phyloP scores from a whole-genome alignment of 2,113 vertebrate species.

The Zingel zingel region DNA sequence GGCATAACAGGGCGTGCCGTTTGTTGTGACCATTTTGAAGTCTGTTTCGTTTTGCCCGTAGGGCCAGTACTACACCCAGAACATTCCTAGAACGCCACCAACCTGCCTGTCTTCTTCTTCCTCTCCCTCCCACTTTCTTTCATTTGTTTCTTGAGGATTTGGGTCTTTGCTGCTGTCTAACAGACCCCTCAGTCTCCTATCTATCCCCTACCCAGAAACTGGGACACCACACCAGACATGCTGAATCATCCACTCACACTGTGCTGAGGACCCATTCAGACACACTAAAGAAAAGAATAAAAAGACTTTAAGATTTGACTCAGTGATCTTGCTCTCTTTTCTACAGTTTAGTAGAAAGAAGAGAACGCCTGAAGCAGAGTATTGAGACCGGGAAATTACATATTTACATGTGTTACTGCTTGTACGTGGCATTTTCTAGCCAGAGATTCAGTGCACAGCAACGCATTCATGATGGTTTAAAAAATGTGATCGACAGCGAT shows the following conservation, averaged over 20 bases:
- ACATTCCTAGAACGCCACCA: conserved; percentile 61
- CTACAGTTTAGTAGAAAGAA: conserved; percentile 1
- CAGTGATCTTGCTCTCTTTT: background rate
- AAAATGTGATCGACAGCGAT: conserved; percentile 20
- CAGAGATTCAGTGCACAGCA: background rate
- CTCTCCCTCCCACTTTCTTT: conserved; percentile 40
- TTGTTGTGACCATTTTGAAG: conserved; percentile 45
- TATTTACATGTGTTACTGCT: conserved; percentile 18
- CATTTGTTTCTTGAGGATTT: conserved; percentile 52
- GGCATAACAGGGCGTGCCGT: conserved; percentile 43
- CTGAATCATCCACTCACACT: conserved; percentile 61
- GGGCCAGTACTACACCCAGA: conserved; percentile 53
- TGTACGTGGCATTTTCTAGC: conserved; percentile 1
- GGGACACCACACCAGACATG: conserved; percentile 52
- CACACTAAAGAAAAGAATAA: conserved; percentile 15
- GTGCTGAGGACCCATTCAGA: conserved; percentile 34
- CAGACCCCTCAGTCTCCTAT: conserved; percentile 31
- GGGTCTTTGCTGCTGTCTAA: conserved; percentile 30
- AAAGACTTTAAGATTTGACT: conserved; percentile 7
- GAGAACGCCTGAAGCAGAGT: background rate
- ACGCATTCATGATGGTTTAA: background rate
- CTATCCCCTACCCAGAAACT: conserved; percentile 52
- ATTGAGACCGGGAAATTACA: background rate
- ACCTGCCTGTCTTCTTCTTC: conserved; percentile 32
- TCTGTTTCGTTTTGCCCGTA: conserved; percentile 58